These are phyloP conservation scores for Blastomussa wellsi DNA, from an alignment of 92 coral and sea anemone genomes.

Conservation along the genomic window DNA sequence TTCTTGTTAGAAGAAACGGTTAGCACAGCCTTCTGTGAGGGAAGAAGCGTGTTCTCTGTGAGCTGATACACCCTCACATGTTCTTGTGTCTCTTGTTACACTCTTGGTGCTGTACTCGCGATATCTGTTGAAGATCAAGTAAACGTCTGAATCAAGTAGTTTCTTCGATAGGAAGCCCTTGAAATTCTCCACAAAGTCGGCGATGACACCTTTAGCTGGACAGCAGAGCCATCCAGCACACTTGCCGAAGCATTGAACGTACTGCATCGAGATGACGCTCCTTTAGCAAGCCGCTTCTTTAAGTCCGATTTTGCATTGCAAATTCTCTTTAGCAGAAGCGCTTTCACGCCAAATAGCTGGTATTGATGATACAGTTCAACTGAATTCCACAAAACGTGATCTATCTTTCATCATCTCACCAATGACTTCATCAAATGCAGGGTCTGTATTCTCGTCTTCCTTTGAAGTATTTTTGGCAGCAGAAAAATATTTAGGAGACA, in stretches of 20 bases:
- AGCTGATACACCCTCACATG: background rate
- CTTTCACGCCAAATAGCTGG: slow-evolving; percentile 26
- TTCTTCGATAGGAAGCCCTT: slow-evolving; percentile 42
- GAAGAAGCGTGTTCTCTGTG: slow-evolving; percentile 49
- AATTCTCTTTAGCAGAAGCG: slow-evolving; percentile 57
- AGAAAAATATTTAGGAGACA: slow-evolving; percentile 55
- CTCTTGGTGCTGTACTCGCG: slow-evolving; percentile 69
- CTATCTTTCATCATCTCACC: slow-evolving; percentile 48
- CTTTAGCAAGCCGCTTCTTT: slow-evolving; percentile 61
- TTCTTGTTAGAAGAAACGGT: slow-evolving; percentile 62
- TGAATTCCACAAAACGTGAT: slow-evolving; percentile 49
- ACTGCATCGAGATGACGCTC: slow-evolving; percentile 33
- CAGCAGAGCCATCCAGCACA: slow-evolving; percentile 69
- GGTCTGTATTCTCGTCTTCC: slow-evolving; percentile 42
- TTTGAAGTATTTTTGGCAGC: slow-evolving; percentile 51
- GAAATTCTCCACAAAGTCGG: slow-evolving; percentile 59
- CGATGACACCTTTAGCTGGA: slow-evolving; percentile 32
- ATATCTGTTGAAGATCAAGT: slow-evolving; percentile 66
- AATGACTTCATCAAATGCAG: slow-evolving; percentile 43
- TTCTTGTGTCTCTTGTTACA: slow-evolving; percentile 53
- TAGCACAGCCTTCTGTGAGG: slow-evolving; percentile 68
- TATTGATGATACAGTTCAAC: slow-evolving; percentile 67
- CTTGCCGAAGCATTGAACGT: slow-evolving; percentile 29
- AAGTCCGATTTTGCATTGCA: slow-evolving; percentile 62
- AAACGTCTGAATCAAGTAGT: slow-evolving; percentile 54